phyloP scores from a whole-genome alignment of 2,797 vertebrate species.

The Nasua narica region DNA sequence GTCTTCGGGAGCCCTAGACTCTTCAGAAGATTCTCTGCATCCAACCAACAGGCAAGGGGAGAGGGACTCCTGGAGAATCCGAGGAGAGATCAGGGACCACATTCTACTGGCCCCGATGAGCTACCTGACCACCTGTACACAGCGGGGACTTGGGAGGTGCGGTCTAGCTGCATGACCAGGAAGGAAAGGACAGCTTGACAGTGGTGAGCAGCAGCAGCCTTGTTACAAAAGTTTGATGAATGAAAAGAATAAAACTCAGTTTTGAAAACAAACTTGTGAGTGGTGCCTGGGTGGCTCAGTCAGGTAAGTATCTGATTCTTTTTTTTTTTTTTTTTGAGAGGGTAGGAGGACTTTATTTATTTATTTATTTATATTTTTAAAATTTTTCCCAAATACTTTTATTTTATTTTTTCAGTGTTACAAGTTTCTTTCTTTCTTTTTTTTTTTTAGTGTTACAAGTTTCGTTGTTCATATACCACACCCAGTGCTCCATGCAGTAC shows the following conservation, averaged over 20 bases:
- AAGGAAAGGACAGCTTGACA: not conserved
- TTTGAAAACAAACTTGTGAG: not conserved
- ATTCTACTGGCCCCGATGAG: not conserved
- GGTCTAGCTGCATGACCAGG: not conserved
- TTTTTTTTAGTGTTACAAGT: too few relatives aligned
- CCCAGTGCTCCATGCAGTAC: too few relatives aligned
- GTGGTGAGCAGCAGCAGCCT: not conserved
- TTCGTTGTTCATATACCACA: too few relatives aligned
- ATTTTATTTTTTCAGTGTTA: too few relatives aligned
- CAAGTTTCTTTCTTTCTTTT: too few relatives aligned
- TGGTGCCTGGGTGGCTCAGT: not conserved
- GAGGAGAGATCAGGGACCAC: not conserved
- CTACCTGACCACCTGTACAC: not conserved
- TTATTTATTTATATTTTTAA: too few relatives aligned
- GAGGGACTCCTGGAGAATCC: not conserved
- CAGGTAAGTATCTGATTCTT: not conserved
- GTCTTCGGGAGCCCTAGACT: not conserved
- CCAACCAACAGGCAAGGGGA: not conserved
- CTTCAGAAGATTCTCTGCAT: not conserved
- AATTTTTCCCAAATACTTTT: too few relatives aligned
- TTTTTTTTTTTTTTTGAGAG: too few relatives aligned
- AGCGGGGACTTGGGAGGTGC: not conserved
- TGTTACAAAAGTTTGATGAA: not conserved
- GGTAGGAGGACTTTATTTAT: too few relatives aligned
- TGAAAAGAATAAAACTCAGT: not conserved